A percentile compares a stretch with the other conserved stretches of the same genome.
Conservation (phyloP, 2,888 invertebrate species). For the Athalia cordata region DNA sequence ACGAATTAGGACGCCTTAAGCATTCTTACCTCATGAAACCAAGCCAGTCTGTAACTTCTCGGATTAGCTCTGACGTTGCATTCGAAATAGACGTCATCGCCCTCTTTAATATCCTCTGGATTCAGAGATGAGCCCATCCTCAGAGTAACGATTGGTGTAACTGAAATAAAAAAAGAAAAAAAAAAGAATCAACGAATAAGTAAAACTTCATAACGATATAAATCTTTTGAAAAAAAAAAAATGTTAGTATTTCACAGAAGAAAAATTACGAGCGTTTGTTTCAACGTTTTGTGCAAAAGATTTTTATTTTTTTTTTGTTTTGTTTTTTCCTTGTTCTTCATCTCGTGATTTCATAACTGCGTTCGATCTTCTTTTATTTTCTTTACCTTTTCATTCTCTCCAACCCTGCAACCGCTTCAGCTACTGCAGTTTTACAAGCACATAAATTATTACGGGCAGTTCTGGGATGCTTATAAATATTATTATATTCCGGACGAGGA, state of each 20-base stretch:
- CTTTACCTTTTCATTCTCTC: too few species aligned
- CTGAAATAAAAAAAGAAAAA: slow-evolving; percentile 76
- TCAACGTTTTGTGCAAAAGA: too few species aligned
- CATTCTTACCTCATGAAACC: slow-evolving; percentile 89
- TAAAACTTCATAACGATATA: background rate
- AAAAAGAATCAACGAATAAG: background rate
- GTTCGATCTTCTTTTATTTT: too few species aligned
- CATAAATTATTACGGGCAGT: too few species aligned
- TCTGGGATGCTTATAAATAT: too few species aligned
- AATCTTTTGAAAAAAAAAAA: too few species aligned
- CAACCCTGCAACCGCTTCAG: too few species aligned
- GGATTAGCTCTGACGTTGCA: slow-evolving; percentile 91
- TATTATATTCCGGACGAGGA: too few species aligned
- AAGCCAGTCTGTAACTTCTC: slow-evolving; percentile 86
- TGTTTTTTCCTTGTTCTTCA: too few species aligned
- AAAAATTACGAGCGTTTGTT: background rate
- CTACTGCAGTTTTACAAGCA: too few species aligned
- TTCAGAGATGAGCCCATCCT: slow-evolving; percentile 90
- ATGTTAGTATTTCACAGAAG: background rate
- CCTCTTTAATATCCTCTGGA: slow-evolving; percentile 91
- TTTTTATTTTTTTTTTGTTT: too few species aligned
- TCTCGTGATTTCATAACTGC: too few species aligned
- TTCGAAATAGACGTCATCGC: slow-evolving; percentile 92
- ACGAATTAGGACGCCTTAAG: background rate
- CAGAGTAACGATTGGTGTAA: slow-evolving; percentile 86